Base-by-base conservation (phyloP, 2,888 invertebrate genomes). In the Lasius fuliginosus region DNA sequence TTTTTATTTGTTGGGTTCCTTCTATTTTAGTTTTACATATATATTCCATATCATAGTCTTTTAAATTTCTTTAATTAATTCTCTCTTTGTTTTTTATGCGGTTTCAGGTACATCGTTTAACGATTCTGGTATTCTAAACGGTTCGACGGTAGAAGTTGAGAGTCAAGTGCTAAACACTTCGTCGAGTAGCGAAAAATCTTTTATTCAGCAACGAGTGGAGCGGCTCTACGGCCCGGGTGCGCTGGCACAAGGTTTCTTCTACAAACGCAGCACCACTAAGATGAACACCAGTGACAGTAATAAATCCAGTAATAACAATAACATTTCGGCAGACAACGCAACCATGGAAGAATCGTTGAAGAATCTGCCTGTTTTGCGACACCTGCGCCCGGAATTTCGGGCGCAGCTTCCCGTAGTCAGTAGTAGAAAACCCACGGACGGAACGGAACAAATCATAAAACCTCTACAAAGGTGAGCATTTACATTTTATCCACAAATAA, bases 201-300 rank as follows among this genome's bases (percentile, higher is more conserved):
- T 98, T 92, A 98, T 98, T 64, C 98, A 98, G 93, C 98, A 98
- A 93, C 96, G 98, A 65, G 98, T 98, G 0, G 98, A 98, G 92
- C 96, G 98, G 75, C 95, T 98, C 2, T 98, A 98, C 93, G 98
- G 98, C 0, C 98, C 98, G 5, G 98, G 98, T 5, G 98, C 98
- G 1, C 94, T 98, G 49, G 98, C 98, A 1, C 98, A 98, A 94
- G 98, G 98, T 0, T 98, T 98, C 94, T 97, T 98, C 94, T 94
- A 93, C 87, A 95, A 94, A 82, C 94, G 95, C 46, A 91, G 93
- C 87, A 87, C 90, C 36, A 91, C 86, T 73, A 91, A 95, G 95
- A 89, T 95, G 93, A 89, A 95, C 91, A 60, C 18, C 15, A 87
- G 91, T 83, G 91, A 93, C 27, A 90, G 62, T 75, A 92, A 92